Evolutionary conservation across 2,888 invertebrate genomes (phyloP), one percentile per base, ranked within the genome.

Genomic region (Tachina lurida): DNA sequence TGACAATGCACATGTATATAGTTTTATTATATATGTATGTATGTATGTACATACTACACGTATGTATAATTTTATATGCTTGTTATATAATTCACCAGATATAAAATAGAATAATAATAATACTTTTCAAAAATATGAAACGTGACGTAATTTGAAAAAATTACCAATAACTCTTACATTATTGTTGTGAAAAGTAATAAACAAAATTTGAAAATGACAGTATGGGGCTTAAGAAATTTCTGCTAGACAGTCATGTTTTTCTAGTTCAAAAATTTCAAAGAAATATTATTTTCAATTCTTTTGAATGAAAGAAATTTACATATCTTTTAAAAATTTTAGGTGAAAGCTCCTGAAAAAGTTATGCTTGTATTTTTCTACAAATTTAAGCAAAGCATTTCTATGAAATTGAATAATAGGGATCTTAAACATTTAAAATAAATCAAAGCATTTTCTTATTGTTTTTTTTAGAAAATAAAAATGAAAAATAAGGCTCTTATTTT

Each of bases 111-210:
- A 78, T 12, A 56, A 71, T 12, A 56, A 71, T 79, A 47, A 63
- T 74, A 76, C 76, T 82, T 79, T 78, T 62, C 15, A 19, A 78
- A 84, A 74, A 79, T 84, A 79, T 79, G 17, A 41, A 75, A 84
- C 84, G 84, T 84, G 84, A 84, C 43, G 54, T 74, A 71, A 84
- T 84, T 84, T 75, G 19, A 47, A 79, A 63, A 31, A 31, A 31
- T 31, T 31, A 31, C 31, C 31, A 31, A 62, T 60, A 31, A 43
- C 43, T 31, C 0, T 31, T n/a, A 70, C 52, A 62, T 1, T 1
- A 43, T 8, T 7, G 10, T 10, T 13, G 45, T 52, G 15, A 41
- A 49, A 47, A 47, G 10, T 49, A 60, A 49, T 65, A 31, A 22
- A 45, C 1, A 22, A 9, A 41, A 41, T 45, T 45, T 65, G 1